These are phyloP conservation scores for Phymanthus crucifer DNA, from an alignment of 92 coral and sea anemone genomes.

Conservation along the genomic window DNA sequence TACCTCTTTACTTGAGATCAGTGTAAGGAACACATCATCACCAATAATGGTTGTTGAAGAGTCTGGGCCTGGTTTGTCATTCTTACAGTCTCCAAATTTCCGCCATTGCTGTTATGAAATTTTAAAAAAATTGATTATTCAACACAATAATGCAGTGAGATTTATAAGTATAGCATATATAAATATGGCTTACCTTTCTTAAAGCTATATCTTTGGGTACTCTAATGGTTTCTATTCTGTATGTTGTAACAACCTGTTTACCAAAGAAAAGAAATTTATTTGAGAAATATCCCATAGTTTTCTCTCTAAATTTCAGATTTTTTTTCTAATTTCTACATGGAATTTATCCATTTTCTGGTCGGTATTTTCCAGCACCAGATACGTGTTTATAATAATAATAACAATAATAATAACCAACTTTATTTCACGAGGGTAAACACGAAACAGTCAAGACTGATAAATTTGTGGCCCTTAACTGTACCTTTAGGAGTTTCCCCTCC, in stretches of 20 bases:
- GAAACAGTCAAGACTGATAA: too few relatives aligned
- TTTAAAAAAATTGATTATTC: too few relatives aligned
- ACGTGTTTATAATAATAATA: too few relatives aligned
- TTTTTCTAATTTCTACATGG: background rate
- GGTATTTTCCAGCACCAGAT: too few relatives aligned
- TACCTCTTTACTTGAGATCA: slow-evolving; percentile 78
- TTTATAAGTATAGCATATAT: background rate
- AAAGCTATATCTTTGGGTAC: slow-evolving; percentile 93
- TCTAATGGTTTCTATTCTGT: slow-evolving; percentile 87
- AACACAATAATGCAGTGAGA: too few relatives aligned
- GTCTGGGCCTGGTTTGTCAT: slow-evolving; percentile 93
- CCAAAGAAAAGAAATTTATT: background rate
- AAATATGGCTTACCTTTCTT: slow-evolving; percentile 68
- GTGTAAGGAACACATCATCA: slow-evolving; percentile 91
- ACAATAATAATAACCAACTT: too few relatives aligned
- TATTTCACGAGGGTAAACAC: too few relatives aligned
- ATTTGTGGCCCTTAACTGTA: slow-evolving; percentile 12
- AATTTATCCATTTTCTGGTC: too few relatives aligned
- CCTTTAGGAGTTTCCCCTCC: slow-evolving; percentile 84
- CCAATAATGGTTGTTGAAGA: slow-evolving; percentile 91
- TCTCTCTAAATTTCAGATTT: background rate
- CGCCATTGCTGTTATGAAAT: slow-evolving; percentile 74
- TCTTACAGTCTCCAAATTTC: slow-evolving; percentile 97
- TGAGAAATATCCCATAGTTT: background rate
- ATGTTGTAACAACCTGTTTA: slow-evolving; percentile 77